These are phyloP conservation scores for Cryptosula pallasiana DNA, from an alignment of 2,888 invertebrate species.

Conservation along the genomic window DNA sequence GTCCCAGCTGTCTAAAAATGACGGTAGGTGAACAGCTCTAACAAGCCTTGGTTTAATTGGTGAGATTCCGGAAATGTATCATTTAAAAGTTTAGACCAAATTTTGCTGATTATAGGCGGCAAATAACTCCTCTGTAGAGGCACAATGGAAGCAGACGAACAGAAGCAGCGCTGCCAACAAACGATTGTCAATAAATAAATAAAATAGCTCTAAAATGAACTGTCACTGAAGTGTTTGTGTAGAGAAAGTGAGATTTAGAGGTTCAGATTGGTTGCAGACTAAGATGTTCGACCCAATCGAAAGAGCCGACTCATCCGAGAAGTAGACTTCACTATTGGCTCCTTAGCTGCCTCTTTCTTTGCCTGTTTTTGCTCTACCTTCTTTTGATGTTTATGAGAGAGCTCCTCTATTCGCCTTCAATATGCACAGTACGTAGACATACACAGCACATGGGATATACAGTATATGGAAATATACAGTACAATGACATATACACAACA, in stretches of 20 bases:
- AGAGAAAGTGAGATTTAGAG: neutral
- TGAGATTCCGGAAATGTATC: no score
- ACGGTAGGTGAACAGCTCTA: no score
- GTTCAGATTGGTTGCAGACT: neutral
- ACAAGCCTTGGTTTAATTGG: no score
- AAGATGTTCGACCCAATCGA: neutral
- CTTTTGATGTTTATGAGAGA: neutral
- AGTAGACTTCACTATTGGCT: neutral
- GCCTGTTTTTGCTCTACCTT: neutral
- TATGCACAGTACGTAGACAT: no score
- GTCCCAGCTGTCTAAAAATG: no score
- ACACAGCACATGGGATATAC: no score
- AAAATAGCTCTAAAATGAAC: neutral
- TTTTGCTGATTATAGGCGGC: no score
- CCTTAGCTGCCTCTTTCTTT: constrained; percentile 2
- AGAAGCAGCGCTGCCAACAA: neutral
- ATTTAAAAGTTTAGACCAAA: no score
- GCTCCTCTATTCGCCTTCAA: constrained; percentile 3
- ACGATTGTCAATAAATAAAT: neutral
- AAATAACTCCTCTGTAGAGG: no score
- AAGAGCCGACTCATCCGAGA: constrained; percentile 18
- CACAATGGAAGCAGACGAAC: neutral
- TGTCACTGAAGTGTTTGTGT: neutral
- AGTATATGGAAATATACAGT: no score
- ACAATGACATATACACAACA: no score